These are phyloP conservation scores for Eupristina koningsbergeri DNA, from an alignment of 1,140 invertebrate species.

Conservation along the genomic window DNA sequence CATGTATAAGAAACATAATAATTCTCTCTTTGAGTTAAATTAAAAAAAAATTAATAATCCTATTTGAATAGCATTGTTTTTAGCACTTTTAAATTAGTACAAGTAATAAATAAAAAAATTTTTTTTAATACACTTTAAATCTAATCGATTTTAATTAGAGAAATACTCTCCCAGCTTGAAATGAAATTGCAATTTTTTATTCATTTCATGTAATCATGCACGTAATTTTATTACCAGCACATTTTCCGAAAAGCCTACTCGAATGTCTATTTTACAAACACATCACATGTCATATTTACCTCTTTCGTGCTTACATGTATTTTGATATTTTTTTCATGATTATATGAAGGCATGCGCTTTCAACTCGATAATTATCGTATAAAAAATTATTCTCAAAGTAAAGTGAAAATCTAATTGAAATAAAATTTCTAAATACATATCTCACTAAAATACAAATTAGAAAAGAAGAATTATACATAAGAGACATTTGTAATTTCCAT, in stretches of 20 bases:
- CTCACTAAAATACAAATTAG: constrained; percentile 29
- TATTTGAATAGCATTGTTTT: no score
- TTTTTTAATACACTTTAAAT: no score
- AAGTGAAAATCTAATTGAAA: constrained; percentile 44
- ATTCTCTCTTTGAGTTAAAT: no score
- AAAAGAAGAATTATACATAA: background rate
- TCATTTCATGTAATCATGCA: background rate
- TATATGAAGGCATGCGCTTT: background rate
- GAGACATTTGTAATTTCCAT: background rate
- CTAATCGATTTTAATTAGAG: background rate
- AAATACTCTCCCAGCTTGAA: background rate
- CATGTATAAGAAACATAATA: no score
- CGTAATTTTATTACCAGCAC: constrained; percentile 20
- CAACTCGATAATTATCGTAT: constrained; percentile 32
- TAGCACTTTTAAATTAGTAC: no score
- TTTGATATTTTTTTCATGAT: constrained; percentile 31
- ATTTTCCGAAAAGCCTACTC: constrained; percentile 29
- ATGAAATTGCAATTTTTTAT: constrained; percentile 26
- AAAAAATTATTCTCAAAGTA: background rate
- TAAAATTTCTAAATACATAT: constrained; percentile 1
- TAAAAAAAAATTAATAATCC: no score
- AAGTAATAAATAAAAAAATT: no score
- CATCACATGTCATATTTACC: constrained; percentile 17
- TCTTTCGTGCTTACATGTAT: constrained; percentile 9
- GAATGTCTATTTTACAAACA: constrained; percentile 5